Percentiles rank a stretch among this genome's conserved stretches.
phyloP scores from a whole-genome alignment of 1,140 invertebrate genomes.

The Lanistes nyassanus region DNA sequence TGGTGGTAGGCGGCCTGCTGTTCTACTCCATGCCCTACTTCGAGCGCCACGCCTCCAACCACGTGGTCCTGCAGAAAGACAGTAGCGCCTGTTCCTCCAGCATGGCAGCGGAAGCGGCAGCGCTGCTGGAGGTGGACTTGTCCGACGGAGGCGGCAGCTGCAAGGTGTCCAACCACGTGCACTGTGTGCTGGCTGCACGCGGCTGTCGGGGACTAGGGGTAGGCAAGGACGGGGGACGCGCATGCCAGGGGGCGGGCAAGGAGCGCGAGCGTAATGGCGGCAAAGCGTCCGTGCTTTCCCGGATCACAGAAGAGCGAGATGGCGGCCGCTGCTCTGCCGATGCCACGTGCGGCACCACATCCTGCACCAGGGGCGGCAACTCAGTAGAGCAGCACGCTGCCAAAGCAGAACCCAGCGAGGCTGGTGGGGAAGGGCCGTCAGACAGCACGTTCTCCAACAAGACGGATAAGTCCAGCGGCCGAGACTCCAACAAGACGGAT shows the following conservation, averaged over 20 bases:
- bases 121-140: slow-evolving; percentile 59
- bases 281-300: slow-evolving; percentile 49
- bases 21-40: slow-evolving; percentile 60
- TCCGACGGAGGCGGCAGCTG: slow-evolving; percentile 34
- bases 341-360: slow-evolving; percentile 18
- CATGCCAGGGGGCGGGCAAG: slow-evolving; percentile 32
- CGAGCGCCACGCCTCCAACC: slow-evolving; percentile 57
- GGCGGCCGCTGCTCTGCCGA: slow-evolving; percentile 31
- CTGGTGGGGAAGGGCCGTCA: slow-evolving; percentile 42
- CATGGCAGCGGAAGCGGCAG: slow-evolving; percentile 56
- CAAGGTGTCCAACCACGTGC: slow-evolving; percentile 20
- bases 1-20: slow-evolving; percentile 55
- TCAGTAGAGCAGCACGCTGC: slow-evolving; percentile 27
- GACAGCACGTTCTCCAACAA: slow-evolving; percentile 50
- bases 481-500: slow-evolving; percentile 31
- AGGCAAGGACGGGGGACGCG: not conserved
- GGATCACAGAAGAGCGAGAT: slow-evolving; percentile 60
- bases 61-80: slow-evolving; percentile 55
- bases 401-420: slow-evolving; percentile 30
- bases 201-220: slow-evolving; percentile 4
- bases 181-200: slow-evolving; percentile 15
- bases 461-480: slow-evolving; percentile 45
- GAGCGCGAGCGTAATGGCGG: slow-evolving; percentile 47
- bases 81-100: slow-evolving; percentile 48
- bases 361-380: slow-evolving; percentile 33